phyloP scores from a whole-genome alignment of 1,140 invertebrate species.

The Acromyrmex heyeri region DNA sequence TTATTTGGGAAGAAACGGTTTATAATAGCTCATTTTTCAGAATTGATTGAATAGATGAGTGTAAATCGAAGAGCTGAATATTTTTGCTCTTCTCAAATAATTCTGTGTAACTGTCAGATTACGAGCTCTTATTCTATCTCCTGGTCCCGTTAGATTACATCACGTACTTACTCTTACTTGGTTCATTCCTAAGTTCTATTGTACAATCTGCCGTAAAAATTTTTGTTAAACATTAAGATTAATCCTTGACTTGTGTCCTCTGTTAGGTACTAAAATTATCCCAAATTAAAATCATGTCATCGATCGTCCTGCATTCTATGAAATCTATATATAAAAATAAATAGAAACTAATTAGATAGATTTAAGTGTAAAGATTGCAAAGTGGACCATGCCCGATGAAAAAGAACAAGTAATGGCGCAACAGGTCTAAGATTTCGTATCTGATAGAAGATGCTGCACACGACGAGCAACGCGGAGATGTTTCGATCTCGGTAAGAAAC shows the following conservation, averaged over 20 bases:
- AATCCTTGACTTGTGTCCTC: background rate
- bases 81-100: slow-evolving; percentile 68
- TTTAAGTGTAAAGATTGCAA: slow-evolving; percentile 17
- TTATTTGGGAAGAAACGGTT: background rate
- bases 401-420: slow-evolving; percentile 8
- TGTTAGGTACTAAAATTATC: background rate
- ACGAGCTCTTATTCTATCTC: slow-evolving; percentile 60
- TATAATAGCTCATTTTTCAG: slow-evolving; percentile 16
- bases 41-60: slow-evolving; percentile 51
- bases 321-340: background rate
- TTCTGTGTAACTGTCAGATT: slow-evolving; percentile 76
- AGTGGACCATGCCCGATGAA: background rate
- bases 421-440: slow-evolving; percentile 16
- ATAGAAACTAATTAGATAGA: background rate
- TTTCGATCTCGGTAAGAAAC: background rate
- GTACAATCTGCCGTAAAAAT: background rate
- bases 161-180: background rate
- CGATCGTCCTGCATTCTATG: background rate
- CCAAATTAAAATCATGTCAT: background rate
- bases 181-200: background rate
- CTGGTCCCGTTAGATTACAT: slow-evolving; percentile 30
- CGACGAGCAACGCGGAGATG: background rate
- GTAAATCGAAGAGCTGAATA: slow-evolving; percentile 59
- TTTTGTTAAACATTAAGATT: background rate
- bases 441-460: slow-evolving; percentile 13